Evolutionary conservation across 1,140 invertebrate species (phyloP).

Genomic region (Dreissena rostriformis): DNA sequence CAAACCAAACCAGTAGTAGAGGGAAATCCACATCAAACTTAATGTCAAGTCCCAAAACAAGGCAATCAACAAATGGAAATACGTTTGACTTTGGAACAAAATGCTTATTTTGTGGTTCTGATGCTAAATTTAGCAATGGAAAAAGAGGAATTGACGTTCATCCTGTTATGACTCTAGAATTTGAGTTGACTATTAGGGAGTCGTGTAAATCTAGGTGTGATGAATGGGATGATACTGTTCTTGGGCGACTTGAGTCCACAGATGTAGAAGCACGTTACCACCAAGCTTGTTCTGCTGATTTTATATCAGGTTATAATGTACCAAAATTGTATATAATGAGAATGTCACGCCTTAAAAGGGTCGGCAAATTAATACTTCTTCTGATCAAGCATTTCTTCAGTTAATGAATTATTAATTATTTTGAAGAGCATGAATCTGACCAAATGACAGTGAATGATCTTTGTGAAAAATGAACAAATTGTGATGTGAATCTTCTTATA

Average conservation of each 20-base stretch:
- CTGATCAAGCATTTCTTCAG: slow-evolving; percentile 33
- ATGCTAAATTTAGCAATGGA: neutral
- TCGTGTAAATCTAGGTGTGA: slow-evolving; percentile 14
- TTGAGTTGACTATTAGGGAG: neutral
- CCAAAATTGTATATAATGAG: slow-evolving; percentile 11
- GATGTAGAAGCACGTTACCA: slow-evolving; percentile 38
- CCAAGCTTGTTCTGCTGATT: slow-evolving; percentile 38
- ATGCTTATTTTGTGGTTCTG: slow-evolving; percentile 1
- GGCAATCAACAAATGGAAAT: neutral
- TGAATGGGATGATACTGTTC: slow-evolving; percentile 6
- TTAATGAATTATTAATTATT: slow-evolving; percentile 40
- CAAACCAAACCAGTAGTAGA: slow-evolving; percentile 2
- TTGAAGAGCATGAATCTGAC: slow-evolving; percentile 52
- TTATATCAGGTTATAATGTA: slow-evolving; percentile 29
- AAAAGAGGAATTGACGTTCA: neutral
- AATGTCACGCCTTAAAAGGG: neutral
- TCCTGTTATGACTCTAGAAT: neutral
- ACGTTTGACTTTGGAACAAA: slow-evolving; percentile 11
- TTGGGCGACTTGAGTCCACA: slow-evolving; percentile 7
- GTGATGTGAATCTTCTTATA: slow-evolving; percentile 45
- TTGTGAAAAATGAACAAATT: slow-evolving; percentile 39
- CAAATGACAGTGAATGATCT: slow-evolving; percentile 52
- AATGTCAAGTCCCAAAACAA: neutral
- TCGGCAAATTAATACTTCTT: too few species aligned
- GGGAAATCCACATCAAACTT: neutral